Percentiles rank a stretch among this genome's conserved stretches.
phyloP scores from a whole-genome alignment of 1,140 invertebrate genomes.

The Drosophila sucinea region DNA sequence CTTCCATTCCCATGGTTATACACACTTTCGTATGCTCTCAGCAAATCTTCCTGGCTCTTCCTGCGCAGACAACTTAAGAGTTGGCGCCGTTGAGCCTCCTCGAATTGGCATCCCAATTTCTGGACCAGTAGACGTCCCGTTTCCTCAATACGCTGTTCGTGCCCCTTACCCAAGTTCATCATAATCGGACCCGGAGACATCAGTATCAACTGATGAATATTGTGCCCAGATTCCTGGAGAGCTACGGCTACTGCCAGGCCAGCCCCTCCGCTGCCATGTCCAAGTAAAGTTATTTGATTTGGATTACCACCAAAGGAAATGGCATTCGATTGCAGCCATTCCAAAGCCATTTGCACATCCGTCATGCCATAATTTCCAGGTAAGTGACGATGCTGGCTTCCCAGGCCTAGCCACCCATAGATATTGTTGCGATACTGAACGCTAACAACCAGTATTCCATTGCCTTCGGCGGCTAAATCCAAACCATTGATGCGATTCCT shows the following conservation, averaged over 20 bases:
- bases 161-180: constrained; percentile 79
- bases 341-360: constrained; percentile 88
- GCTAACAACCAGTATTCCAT: constrained; percentile 85
- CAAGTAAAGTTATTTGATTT: constrained; percentile 87
- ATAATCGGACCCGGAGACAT: constrained; percentile 88
- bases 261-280: constrained; percentile 84
- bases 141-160: constrained; percentile 41
- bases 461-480: constrained; percentile 87
- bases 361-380: constrained; percentile 88
- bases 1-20: constrained; percentile 85
- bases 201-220: constrained; percentile 84
- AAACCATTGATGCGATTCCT: constrained; percentile 85
- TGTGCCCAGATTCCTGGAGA: constrained; percentile 16
- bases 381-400: constrained; percentile 83
- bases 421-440: constrained; percentile 87
- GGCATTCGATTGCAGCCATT: constrained; percentile 90
- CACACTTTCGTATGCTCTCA: constrained; percentile 85
- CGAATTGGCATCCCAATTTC: constrained; percentile 84
- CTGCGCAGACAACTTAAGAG: constrained; percentile 86
- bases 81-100: constrained; percentile 67
- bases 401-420: constrained; percentile 89
- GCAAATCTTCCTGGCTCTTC: constrained; percentile 84
- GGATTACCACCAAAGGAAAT: constrained; percentile 89
- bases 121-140: constrained; percentile 86
- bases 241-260: constrained; percentile 44